Base-by-base conservation (phyloP, 2,113 vertebrate genomes). In the Labeo catla region DNA sequence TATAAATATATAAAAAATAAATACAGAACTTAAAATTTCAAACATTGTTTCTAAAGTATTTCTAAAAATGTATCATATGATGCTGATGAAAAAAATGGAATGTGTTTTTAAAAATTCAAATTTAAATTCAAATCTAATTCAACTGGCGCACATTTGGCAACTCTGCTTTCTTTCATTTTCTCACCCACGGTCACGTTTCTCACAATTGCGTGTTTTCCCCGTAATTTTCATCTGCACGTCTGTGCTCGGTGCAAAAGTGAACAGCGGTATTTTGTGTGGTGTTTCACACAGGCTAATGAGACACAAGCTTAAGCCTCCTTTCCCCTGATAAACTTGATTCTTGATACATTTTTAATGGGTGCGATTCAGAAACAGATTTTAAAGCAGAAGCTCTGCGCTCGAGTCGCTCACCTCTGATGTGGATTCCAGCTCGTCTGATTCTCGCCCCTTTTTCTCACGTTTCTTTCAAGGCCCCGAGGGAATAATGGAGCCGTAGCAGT, bases 291-390 rank as follows among this genome's bases (percentile, higher is more conserved):
- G 89, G 91, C 93, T 94, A 94, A 94, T 93, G 93, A 94, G 93
- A 91, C 92, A 79, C 89, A 92, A 93, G 91, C 65, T 63, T 66
- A 82, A 59, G 81, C 92, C 85, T 59, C 28, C 34, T 86, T 68
- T 70, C 81, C 89, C 90, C 93, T 91, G 91, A 94, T 95, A 92
- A 93, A 93, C 93, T 93, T 90, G 88, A 93, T 92, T 91, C 93
- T 92, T 91, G 90, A 93, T 94, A 90, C 92, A 94, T 94, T 94
- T 94, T 95, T 95, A 94, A 95, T 92, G 89, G 91, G 91, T 90
- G 89, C 82, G 79, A 90, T 91, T 91, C 86, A 89, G 90, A 92
- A 93, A 84, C 87, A 89, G 85, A 90, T 90, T 89, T 87, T 80
- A 76, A 28, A 78, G 88, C 89, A 90, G 86, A 66, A 80, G 63